Evolutionary conservation across 1,140 invertebrate species (phyloP).

Genomic region (Araneus ventricosus): DNA sequence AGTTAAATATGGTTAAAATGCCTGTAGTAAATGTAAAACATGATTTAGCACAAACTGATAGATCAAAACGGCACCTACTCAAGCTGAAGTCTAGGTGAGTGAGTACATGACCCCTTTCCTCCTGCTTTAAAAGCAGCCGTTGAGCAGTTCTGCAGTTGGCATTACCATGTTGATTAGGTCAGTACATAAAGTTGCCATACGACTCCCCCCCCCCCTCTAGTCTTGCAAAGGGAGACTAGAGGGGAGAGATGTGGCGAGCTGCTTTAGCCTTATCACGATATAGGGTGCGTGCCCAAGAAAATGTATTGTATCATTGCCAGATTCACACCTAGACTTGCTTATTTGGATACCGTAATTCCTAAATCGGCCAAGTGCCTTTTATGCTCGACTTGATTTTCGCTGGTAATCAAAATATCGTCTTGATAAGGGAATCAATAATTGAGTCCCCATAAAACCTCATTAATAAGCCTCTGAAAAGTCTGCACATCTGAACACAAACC

Average conservation of each 20-base stretch:
- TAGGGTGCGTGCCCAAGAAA: constrained; percentile 65
- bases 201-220: neutral
- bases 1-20: too few species aligned
- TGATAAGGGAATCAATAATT: neutral
- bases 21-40: too few species aligned
- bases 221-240: neutral
- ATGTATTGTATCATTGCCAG: neutral
- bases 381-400: neutral
- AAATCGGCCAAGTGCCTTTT: neutral
- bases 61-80: too few species aligned
- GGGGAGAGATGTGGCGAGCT: neutral
- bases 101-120: too few species aligned
- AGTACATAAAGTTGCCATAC: too few species aligned
- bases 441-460: constrained; percentile 36
- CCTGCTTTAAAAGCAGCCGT: too few species aligned
- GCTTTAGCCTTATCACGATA: neutral
- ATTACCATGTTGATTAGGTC: too few species aligned
- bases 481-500: constrained; percentile 77
- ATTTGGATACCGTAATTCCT: neutral
- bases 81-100: too few species aligned
- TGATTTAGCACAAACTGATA: too few species aligned
- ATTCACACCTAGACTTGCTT: neutral
- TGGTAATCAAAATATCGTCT: neutral
- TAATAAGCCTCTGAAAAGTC: too few species aligned
- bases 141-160: too few species aligned